Conservation (phyloP, 2,888 invertebrate species). For the Eristalis arbustorum region DNA sequence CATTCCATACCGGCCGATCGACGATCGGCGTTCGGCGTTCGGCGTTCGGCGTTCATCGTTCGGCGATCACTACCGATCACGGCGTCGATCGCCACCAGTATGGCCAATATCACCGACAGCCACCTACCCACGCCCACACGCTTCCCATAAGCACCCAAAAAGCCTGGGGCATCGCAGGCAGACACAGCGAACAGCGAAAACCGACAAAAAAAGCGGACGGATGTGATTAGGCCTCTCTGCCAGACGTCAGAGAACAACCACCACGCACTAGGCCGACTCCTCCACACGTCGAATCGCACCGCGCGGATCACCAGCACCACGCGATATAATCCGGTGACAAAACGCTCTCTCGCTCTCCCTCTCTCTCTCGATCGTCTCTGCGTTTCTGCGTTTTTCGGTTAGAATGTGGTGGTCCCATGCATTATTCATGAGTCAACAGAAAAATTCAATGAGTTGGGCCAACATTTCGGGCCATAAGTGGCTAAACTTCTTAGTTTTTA, state of each 20-base stretch:
- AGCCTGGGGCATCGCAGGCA: slow-evolving; percentile 25
- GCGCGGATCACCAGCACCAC: slow-evolving; percentile 7
- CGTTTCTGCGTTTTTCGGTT: not conserved
- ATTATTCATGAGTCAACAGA: slow-evolving; percentile 48
- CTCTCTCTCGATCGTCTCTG: no score
- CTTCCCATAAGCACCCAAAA: slow-evolving; percentile 35
- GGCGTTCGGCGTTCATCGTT: no score
- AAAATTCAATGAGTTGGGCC: slow-evolving; percentile 38
- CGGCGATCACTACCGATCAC: slow-evolving; percentile 24
- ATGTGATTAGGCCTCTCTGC: slow-evolving; percentile 57
- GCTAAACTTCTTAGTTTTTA: slow-evolving; percentile 34
- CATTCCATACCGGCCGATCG: slow-evolving; percentile 57
- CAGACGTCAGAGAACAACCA: slow-evolving; percentile 44
- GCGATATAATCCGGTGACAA: slow-evolving; percentile 20
- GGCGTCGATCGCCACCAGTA: slow-evolving; percentile 40
- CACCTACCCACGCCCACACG: slow-evolving; percentile 61
- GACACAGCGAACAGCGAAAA: not conserved
- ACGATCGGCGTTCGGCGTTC: no score
- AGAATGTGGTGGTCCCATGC: slow-evolving; percentile 8
- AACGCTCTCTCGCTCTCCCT: not conserved
- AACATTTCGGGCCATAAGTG: slow-evolving; percentile 40
- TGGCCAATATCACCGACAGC: slow-evolving; percentile 51
- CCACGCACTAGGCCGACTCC: slow-evolving; percentile 38
- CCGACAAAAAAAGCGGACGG: slow-evolving; percentile 25
- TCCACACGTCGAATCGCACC: slow-evolving; percentile 2